Conservation (phyloP, 1,140 invertebrate species). For the Dendrolimus kikuchii region DNA sequence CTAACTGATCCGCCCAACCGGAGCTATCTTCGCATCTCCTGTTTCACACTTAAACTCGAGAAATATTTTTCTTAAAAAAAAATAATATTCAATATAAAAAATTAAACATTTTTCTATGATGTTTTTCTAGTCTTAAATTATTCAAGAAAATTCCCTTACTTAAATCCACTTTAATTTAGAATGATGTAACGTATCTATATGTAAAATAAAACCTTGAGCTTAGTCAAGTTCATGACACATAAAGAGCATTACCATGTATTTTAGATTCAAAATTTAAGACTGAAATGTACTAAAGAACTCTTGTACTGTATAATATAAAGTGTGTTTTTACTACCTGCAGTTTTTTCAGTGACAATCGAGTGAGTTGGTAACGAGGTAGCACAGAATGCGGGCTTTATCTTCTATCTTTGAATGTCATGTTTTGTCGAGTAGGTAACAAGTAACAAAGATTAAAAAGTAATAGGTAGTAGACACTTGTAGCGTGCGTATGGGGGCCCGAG, state of each 20-base stretch:
- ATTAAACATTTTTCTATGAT: too few relatives aligned
- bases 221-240: slow-evolving; percentile 34
- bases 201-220: slow-evolving; percentile 26
- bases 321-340: background rate
- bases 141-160: too few relatives aligned
- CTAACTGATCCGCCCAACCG: slow-evolving; percentile 35
- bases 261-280: too few relatives aligned
- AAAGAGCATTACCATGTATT: slow-evolving; percentile 14
- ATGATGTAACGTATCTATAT: background rate
- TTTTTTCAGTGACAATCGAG: slow-evolving; percentile 5
- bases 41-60: slow-evolving; percentile 5
- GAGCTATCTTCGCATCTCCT: slow-evolving; percentile 15
- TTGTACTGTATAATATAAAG: too few relatives aligned
- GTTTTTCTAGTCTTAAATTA: too few relatives aligned
- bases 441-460: slow-evolving; percentile 28
- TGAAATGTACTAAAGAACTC: too few relatives aligned
- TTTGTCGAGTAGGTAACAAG: slow-evolving; percentile 3
- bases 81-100: too few relatives aligned
- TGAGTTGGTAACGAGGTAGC: slow-evolving; percentile 21
- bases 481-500: slow-evolving; percentile 36
- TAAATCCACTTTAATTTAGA: too few relatives aligned
- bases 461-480: slow-evolving; percentile 33
- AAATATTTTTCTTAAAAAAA: slow-evolving; percentile 1
- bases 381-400: slow-evolving; percentile 46
- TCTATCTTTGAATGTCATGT: slow-evolving; percentile 6